Conservation (phyloP, 2,113 vertebrate species). For the Onychorhynchus coronatus region DNA sequence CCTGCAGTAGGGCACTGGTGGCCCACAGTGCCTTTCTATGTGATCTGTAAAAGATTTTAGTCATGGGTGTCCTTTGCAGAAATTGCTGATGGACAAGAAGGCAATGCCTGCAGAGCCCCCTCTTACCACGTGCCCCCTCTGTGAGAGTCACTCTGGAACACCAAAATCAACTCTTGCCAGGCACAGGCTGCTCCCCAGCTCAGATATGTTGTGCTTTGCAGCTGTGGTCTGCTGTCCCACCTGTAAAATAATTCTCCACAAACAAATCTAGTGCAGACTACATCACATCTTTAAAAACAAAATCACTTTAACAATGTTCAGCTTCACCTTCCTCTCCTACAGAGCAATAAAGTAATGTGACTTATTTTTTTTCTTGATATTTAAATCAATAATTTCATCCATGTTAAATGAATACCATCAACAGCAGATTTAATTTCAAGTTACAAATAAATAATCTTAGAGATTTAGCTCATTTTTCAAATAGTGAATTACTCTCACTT, state of each 20-base stretch:
- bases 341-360: background rate
- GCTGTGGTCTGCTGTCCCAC: background rate
- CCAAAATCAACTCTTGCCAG: background rate
- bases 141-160: accelerated
- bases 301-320: background rate
- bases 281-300: background rate
- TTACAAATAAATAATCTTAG: background rate
- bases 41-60: background rate
- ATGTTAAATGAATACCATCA: background rate
- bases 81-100: background rate
- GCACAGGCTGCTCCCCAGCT: background rate
- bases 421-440: slow-evolving; percentile 3
- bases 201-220: background rate
- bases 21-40: background rate
- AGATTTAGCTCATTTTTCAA: background rate
- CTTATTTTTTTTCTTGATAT: background rate
- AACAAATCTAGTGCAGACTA: background rate
- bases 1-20: background rate
- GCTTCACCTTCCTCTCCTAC: background rate
- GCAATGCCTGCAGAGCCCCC: background rate
- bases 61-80: background rate
- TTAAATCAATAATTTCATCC: slow-evolving; percentile 31
- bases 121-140: background rate
- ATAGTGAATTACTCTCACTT: background rate
- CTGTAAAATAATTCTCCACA: background rate